Evolutionary conservation across 2,113 vertebrate genomes (phyloP), one percentile per base, ranked within the genome.

Genomic region (Dromaius novaehollandiae): DNA sequence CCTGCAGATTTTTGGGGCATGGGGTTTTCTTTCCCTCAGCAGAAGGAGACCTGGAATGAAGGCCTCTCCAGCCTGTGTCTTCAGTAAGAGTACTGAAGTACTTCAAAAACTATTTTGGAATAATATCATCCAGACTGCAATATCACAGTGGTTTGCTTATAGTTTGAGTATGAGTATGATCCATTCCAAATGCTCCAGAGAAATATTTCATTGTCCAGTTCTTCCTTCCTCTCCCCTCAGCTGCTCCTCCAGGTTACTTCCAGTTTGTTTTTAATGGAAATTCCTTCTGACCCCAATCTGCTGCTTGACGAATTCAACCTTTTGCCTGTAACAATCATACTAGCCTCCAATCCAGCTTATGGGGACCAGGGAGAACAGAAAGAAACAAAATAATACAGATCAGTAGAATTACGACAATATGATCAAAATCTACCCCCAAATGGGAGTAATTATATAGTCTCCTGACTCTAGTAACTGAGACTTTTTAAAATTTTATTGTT

Each of bases 211-310:
- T 65, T 74, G 9, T 86, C 82, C 76, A 88, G 7, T 24, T 68
- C 36, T 61, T 46, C 56, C 48, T 79, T 79, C 11, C 38, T 94
- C 82, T 53, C 66, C 51, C 42, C 56, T 84, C 48, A 48, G 30
- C 78, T 92, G 63, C 69, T 93, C 36, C 48, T 92, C 44, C 71
- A 73, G 34, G 74, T 95, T 86, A 83, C 76, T 95, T 91, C 30
- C 60, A 83, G 22, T 93, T 95, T 90, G 32, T 55, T 95, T 77
- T 74, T 94, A 96, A 93, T 93, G 86, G 68, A 95, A 95, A 94
- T 95, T 95, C 89, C 96, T 96, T 79, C 93, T 94, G 87, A 90
- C 46, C 68, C 68, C 32, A 68, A 46, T 91, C 60, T 95, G 60
- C 13, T 91, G 34, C 76, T 79, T 88, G 87, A 86, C 78, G 80